phyloP scores from a whole-genome alignment of 2,888 invertebrate genomes.

The Trichogramma dendrolimi region DNA sequence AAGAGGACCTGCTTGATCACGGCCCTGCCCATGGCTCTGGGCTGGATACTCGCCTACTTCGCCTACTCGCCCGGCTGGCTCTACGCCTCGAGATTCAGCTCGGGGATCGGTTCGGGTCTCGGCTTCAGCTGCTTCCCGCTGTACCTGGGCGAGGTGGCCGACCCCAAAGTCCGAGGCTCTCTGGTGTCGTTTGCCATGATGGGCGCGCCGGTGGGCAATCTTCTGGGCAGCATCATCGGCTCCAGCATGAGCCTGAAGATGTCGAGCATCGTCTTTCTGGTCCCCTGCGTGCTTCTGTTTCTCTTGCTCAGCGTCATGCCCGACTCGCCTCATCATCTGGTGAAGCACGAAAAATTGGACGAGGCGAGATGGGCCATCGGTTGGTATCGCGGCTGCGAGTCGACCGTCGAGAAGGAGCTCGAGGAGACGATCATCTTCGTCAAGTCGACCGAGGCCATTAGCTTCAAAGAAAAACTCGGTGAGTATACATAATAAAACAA shows the following conservation, averaged over 20 bases:
- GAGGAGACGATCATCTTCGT: background rate
- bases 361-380: constrained; percentile 12
- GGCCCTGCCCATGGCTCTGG: constrained; percentile 32
- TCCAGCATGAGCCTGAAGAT: background rate
- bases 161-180: constrained; percentile 38
- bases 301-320: constrained; percentile 25
- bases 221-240: background rate
- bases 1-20: constrained; percentile 33
- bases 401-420: background rate
- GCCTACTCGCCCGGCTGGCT: constrained; percentile 33
- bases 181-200: constrained; percentile 25
- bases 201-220: too few relatives aligned
- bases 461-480: background rate
- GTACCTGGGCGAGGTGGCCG: constrained; percentile 41
- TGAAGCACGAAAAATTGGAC: constrained; percentile 4
- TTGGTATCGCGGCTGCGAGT: constrained; percentile 11
- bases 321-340: constrained; percentile 39
- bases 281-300: background rate
- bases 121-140: constrained; percentile 38
- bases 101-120: constrained; percentile 29
- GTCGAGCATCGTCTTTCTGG: background rate
- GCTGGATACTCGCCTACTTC: constrained; percentile 34
- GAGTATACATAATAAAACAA: too few relatives aligned
- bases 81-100: constrained; percentile 6
- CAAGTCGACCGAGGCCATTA: background rate